Evolutionary conservation across 2,888 invertebrate genomes (phyloP), one percentile per base, ranked within the genome.

Genomic region (Eupithecia subumbrata): DNA sequence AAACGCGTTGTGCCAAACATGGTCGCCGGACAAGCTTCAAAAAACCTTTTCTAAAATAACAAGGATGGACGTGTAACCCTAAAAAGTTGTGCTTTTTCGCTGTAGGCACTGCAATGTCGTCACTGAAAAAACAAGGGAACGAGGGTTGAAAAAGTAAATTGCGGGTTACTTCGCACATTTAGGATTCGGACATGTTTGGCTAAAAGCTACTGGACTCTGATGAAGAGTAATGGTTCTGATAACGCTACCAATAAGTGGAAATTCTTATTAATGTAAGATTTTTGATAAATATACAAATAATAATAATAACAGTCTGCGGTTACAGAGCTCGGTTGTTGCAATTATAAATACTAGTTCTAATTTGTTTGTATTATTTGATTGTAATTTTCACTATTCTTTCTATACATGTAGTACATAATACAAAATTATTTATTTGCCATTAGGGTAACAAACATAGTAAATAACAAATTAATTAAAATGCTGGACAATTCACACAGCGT

Each of bases 71-170:
- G 43, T 68, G 68, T 68, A 64, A 43, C 68, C 56, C 67, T 37
- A 14, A 67, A 73, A 73, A 48, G 66, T 73, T 68, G 71, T 68
- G 52, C 66, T 76, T 72, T 72, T 69, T 70, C 22, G 69, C 34
- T 34, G 25, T 68, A 43, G 22, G 25, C 22, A 25, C 43, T 68
- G 48, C 30, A 16, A 67, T 76, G 73, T 67, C 73, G 52, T 52
- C 22, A 52, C 48, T 22, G 56, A 43, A 86, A 85, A 82, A 85
- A 83, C 82, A 81, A 83, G 82, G 78, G 83, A 79, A 81, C 79
- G 82, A 81, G 81, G 82, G 83, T 84, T 82, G 83, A 86, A 86
- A 87, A 87, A 86, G 84, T 84, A 83, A 86, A 87, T 85, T 86
- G 75, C 48, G 64, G 66, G 71, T 69, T 64, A 64, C 12, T 45